Percentiles rank a stretch among this genome's conserved stretches.
phyloP scores from a whole-genome alignment of 2,113 vertebrate species.

The Bubo bubo region DNA sequence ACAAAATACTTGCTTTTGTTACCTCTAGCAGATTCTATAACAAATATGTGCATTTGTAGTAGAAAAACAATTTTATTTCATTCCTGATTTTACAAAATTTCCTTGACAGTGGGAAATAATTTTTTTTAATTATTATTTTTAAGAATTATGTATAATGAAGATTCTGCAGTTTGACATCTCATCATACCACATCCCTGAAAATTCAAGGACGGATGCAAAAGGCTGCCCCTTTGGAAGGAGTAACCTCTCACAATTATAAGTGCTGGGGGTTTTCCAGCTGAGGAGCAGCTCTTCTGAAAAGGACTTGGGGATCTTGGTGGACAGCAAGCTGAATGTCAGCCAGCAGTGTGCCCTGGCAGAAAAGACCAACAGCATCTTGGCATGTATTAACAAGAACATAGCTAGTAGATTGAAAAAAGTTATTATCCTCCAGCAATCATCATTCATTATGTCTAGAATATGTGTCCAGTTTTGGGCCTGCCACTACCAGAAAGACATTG shows the following conservation, averaged over 20 bases:
- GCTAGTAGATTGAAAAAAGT: neutral
- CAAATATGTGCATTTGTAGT: neutral
- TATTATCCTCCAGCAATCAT: neutral
- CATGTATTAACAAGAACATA: neutral
- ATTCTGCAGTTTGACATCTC: neutral
- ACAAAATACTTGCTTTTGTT: neutral
- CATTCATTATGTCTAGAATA: neutral
- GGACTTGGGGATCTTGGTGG: neutral
- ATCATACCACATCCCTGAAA: neutral
- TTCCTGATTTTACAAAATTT: neutral
- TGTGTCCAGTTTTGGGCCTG: neutral
- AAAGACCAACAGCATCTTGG: neutral
- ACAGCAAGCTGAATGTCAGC: neutral
- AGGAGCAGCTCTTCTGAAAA: neutral
- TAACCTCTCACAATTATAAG: neutral
- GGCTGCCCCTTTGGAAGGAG: neutral
- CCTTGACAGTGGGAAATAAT: neutral
- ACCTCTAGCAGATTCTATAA: neutral
- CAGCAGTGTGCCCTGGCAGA: neutral
- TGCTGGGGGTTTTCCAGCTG: fast-evolving
- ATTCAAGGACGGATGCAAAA: neutral
- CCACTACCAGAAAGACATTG: neutral
- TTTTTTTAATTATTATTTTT: neutral
- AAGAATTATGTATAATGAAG: neutral
- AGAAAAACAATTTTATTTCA: neutral